Evolutionary conservation across 2,113 vertebrate species (phyloP).

Genomic region (Austrofundulus limnaeus): DNA sequence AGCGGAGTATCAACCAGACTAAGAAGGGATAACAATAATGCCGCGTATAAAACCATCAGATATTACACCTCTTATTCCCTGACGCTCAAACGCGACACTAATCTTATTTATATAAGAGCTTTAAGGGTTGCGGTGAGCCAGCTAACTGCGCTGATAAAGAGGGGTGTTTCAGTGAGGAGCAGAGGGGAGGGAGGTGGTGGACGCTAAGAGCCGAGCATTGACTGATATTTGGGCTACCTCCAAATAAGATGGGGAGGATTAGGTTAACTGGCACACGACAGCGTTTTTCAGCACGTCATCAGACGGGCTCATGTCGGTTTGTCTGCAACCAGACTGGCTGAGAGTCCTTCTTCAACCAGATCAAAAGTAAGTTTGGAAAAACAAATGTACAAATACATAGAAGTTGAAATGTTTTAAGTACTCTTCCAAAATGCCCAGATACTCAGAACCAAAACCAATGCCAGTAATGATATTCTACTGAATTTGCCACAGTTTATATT

Average conservation of each 20-base stretch:
- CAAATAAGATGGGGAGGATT: conserved; percentile 70
- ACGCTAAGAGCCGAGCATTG: conserved; percentile 66
- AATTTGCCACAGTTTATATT: too few relatives aligned
- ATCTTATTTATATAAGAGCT: conserved; percentile 86
- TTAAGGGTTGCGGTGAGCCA: conserved; percentile 71
- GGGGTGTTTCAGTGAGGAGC: conserved; percentile 64
- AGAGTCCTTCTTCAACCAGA: conserved; percentile 27
- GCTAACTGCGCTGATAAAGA: conserved; percentile 72
- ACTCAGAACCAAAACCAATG: too few relatives aligned
- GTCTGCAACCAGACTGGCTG: conserved; percentile 23
- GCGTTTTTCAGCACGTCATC: conserved; percentile 45
- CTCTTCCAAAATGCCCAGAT: too few relatives aligned
- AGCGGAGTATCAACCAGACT: conserved; percentile 70
- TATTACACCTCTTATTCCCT: conserved; percentile 80
- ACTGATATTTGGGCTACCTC: conserved; percentile 71
- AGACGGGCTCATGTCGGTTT: conserved; percentile 25
- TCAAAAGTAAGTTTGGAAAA: not conserved
- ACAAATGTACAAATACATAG: too few relatives aligned
- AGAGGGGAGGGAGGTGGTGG: conserved; percentile 32
- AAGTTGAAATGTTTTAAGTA: too few relatives aligned
- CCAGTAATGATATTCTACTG: too few relatives aligned
- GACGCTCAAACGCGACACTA: conserved; percentile 79
- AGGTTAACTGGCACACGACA: conserved; percentile 58
- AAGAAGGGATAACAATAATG: conserved; percentile 83
- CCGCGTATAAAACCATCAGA: conserved; percentile 81